Evolutionary conservation across 2,888 invertebrate species (phyloP), one percentile per base, ranked within the genome.

Genomic region (Petrolisthes cinctipes): DNA sequence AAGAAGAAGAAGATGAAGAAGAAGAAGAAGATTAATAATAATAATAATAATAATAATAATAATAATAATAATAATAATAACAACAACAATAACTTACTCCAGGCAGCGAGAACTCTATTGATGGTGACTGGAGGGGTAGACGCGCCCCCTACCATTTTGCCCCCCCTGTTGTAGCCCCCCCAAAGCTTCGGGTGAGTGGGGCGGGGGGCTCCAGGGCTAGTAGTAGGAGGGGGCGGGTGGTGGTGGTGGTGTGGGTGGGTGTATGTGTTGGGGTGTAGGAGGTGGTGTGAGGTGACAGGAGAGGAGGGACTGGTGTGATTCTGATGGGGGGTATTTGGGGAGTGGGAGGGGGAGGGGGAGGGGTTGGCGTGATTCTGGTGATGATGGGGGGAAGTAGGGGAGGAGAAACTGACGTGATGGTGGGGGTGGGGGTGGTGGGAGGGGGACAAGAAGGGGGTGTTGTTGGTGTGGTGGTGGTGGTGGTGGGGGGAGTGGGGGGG

Each of bases 81-180:
- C 2, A 37, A 37, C 2, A 37, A 37, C 2, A 82, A 11, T 20
- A 51, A 85, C 86, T 86, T 66, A 87, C 87, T 87, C 87, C 83
- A 87, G 20, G 87, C 87, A 57, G 80, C 80, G 37, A 84, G 66
- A 4, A 87, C 87, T 53, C 66, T 54, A 23, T 73, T 57, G 56
- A 87, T 87, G 71, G 87, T 73, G 73, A 80, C 87, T 20, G 87
- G 83, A 56, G 87, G 83, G 61, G 83, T 83, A n/a, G 83, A 73
- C 51, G 83, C 79, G 57, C 83, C 83, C 83, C 75, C 61, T 7
- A 87, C 83, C 83, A 80, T 87, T 75, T 84, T 87, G 51, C 51
- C 73, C 20, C 68, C 71, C 71, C 68, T n/a, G 61, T 17, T 1
- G 56, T 20, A 20, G 75, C 78, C 82, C 9, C 66, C 37, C 68